These are phyloP conservation scores for Oreochromis grahami DNA, from an alignment of 2,797 vertebrate genomes.

Conservation along the genomic window DNA sequence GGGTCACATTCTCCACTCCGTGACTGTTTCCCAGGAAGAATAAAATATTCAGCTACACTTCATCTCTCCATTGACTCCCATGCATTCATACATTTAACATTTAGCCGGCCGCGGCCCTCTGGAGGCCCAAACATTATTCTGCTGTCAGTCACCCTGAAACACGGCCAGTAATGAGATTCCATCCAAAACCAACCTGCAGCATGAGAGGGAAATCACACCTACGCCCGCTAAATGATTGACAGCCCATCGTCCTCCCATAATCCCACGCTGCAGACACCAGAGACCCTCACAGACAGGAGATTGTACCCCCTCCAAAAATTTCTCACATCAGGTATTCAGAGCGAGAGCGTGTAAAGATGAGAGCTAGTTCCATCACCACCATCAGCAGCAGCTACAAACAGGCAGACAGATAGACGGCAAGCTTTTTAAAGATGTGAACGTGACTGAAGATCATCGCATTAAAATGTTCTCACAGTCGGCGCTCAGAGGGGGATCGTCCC, in stretches of 20 bases:
- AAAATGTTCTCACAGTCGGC: slow-evolving; percentile 7
- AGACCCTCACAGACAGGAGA: slow-evolving; percentile 26
- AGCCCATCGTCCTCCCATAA: slow-evolving; percentile 50
- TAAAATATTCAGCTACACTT: slow-evolving; percentile 43
- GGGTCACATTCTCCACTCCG: slow-evolving; percentile 26
- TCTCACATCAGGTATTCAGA: slow-evolving; percentile 51
- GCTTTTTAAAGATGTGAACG: not conserved
- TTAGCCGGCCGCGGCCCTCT: slow-evolving; percentile 8
- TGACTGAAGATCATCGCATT: slow-evolving; percentile 1
- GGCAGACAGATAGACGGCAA: not conserved
- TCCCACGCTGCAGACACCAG: slow-evolving; percentile 48
- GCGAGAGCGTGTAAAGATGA: slow-evolving; percentile 15
- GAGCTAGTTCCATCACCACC: not conserved
- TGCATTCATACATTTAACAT: slow-evolving; percentile 64
- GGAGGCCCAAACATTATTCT: slow-evolving; percentile 53
- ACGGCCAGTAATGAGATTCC: slow-evolving; percentile 53
- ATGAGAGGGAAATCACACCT: slow-evolving; percentile 51
- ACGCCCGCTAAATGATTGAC: slow-evolving; percentile 50
- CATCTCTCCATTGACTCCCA: slow-evolving; percentile 48
- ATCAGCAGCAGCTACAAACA: slow-evolving; percentile 7
- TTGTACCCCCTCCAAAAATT: not conserved
- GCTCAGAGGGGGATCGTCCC: not conserved
- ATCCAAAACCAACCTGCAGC: slow-evolving; percentile 40
- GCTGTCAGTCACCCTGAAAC: slow-evolving; percentile 59
- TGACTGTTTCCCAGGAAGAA: slow-evolving; percentile 26